These are phyloP conservation scores for Meriones psammophilus DNA, from an alignment of 2,797 vertebrate genomes.

Conservation along the genomic window DNA sequence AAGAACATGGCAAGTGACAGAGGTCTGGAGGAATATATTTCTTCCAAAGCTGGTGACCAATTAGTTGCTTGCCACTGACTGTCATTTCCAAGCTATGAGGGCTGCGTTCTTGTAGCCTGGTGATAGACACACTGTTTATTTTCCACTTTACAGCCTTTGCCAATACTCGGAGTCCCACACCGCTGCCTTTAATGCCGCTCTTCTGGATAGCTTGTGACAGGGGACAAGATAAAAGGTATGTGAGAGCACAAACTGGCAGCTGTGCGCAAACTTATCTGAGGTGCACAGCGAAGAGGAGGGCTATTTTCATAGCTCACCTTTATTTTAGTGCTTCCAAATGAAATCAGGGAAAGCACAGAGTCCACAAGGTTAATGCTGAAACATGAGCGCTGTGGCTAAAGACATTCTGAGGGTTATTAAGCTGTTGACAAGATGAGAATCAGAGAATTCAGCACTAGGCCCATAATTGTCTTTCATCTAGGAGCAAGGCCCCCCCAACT, in stretches of 20 bases:
- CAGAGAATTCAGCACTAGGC: slow-evolving; percentile 95
- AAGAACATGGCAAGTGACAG: slow-evolving; percentile 70
- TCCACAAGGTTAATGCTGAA: slow-evolving; percentile 76
- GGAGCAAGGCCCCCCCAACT: slow-evolving; percentile 92
- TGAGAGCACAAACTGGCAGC: slow-evolving; percentile 39
- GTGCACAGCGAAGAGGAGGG: slow-evolving; percentile 67
- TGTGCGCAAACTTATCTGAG: slow-evolving; percentile 68
- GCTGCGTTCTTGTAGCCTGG: slow-evolving; percentile 14
- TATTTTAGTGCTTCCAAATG: slow-evolving; percentile 72
- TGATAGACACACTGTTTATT: slow-evolving; percentile 71
- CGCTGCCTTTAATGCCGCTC: neutral
- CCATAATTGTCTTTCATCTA: slow-evolving; percentile 97
- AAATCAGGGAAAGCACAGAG: slow-evolving; percentile 60
- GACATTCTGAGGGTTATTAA: slow-evolving; percentile 92
- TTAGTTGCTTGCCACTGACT: slow-evolving; percentile 68
- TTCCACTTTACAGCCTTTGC: slow-evolving; percentile 54
- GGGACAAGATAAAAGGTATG: slow-evolving; percentile 63
- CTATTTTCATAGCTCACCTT: slow-evolving; percentile 59
- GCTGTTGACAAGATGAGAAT: slow-evolving; percentile 92
- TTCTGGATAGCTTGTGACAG: slow-evolving; percentile 42
- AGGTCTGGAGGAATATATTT: slow-evolving; percentile 70
- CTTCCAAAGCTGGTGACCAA: slow-evolving; percentile 48
- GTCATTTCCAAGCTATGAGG: slow-evolving; percentile 51
- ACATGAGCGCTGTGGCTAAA: slow-evolving; percentile 82
- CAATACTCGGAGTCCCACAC: neutral